These are phyloP conservation scores for Trematomus bernacchii DNA, from an alignment of 2,797 vertebrate genomes.

Conservation along the genomic window DNA sequence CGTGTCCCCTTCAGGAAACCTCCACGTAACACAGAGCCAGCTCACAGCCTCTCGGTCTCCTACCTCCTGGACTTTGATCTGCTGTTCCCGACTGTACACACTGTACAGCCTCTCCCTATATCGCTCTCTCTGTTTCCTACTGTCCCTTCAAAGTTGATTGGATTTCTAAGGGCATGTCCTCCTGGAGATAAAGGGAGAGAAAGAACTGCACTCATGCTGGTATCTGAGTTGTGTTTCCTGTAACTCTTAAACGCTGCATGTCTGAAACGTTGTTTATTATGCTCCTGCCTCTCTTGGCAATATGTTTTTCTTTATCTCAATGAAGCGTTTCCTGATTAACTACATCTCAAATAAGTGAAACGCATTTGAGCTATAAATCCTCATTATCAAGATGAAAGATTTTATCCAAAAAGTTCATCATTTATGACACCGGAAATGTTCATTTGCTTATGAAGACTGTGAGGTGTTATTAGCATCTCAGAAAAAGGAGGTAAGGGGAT, in stretches of 20 bases:
- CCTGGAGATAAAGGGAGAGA: constrained; percentile 9
- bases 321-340: too few relatives aligned
- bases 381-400: too few relatives aligned
- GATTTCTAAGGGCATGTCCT: constrained; percentile 41
- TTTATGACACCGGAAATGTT: constrained; percentile 2
- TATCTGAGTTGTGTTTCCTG: too few relatives aligned
- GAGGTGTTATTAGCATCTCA: not conserved
- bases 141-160: constrained; percentile 34
- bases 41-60: constrained; percentile 41
- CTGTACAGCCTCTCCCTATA: constrained; percentile 35
- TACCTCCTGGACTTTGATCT: constrained; percentile 73
- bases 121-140: constrained; percentile 31
- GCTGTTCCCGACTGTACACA: constrained; percentile 44
- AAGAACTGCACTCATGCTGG: too few relatives aligned
- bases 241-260: too few relatives aligned
- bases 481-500: constrained; percentile 5
- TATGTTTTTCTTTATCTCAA: too few relatives aligned
- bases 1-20: constrained; percentile 40
- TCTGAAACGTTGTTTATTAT: too few relatives aligned
- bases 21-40: constrained; percentile 61
- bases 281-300: too few relatives aligned
- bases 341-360: too few relatives aligned
- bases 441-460: not conserved
- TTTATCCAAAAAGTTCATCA: too few relatives aligned
- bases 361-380: too few relatives aligned